Conservation (phyloP, 2,797 vertebrate species). For the Pristis pectinata region DNA sequence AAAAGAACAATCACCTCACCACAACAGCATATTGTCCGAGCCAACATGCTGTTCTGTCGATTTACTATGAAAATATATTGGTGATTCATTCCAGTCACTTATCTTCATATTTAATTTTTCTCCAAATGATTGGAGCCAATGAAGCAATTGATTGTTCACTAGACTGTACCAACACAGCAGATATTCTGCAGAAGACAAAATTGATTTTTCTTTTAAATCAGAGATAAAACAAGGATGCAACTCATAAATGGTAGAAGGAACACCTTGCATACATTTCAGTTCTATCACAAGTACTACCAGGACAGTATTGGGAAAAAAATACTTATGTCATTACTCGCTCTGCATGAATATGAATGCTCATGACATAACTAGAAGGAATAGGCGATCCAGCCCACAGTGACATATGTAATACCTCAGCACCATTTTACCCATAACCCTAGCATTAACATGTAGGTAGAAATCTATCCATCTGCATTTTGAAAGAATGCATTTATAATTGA, state of each 20-base stretch:
- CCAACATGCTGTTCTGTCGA: neutral
- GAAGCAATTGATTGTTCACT: neutral
- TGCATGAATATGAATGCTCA: neutral
- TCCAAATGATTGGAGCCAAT: neutral
- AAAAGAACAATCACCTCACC: too few relatives aligned
- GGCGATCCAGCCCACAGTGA: too few relatives aligned
- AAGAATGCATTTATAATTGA: too few relatives aligned
- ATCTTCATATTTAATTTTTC: neutral
- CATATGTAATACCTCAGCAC: too few relatives aligned
- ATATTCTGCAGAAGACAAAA: neutral
- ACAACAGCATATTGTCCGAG: neutral
- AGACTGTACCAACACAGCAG: neutral
- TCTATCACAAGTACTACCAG: neutral
- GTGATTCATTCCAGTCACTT: neutral
- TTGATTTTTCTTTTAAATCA: neutral
- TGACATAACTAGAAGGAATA: too few relatives aligned
- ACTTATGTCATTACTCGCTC: neutral
- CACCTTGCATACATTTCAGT: neutral
- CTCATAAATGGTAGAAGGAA: neutral
- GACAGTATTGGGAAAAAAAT: neutral
- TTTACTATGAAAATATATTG: neutral
- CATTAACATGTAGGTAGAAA: too few relatives aligned
- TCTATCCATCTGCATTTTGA: too few relatives aligned
- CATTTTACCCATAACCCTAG: too few relatives aligned
- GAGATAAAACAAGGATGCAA: neutral